Base-by-base conservation (phyloP, 1,140 invertebrate species). In the Aphis craccivora region DNA sequence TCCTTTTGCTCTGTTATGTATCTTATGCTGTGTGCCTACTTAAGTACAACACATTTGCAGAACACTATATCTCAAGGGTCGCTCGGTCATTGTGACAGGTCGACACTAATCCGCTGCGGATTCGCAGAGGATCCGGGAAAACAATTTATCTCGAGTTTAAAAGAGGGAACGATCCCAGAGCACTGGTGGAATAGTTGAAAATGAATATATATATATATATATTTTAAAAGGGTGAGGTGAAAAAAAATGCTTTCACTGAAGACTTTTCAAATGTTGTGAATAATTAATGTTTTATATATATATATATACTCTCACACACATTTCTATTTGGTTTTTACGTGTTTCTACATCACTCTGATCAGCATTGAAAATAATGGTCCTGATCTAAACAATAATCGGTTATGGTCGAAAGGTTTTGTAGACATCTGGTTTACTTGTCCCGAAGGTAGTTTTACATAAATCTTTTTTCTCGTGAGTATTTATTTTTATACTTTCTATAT, bases 101-200 rank as follows among this genome's bases (percentile, higher is more conserved):
- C 48, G 45, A 83, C 91, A 37, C 35, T 93, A 93, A 93, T 93
- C 76, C 91, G 76, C 11, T 40, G 76, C 35, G 76, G 45, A 40
- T 93, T 93, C 55, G 7, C 45, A 35, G 89, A 25, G 23, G 76
- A 9, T 53, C 48, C 43, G 23, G 35, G 48, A 93, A 93, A 93
- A 93, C 91, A 84, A 93, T 93, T 93, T 83, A 93, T 93, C 76
- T 93, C 76, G 40, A 48, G 90, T 91, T 76, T 81, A 48, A 81
- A 91, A n/a, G 43, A 55, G n/a, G n/a, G 30, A 91, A 83, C 40
- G n/a, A 35, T 81, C 3, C 20, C 30, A 5, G n/a, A 25, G 48
- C 48, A 89, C 87, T 51, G 37, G 48, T 53, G 18, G 37, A 37
- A 90, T 90, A 40, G 88, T 55, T 40, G 51, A 55, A 40, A 37